Evolutionary conservation across 2,888 invertebrate species (phyloP).

Genomic region (Chrysina gloriosa): DNA sequence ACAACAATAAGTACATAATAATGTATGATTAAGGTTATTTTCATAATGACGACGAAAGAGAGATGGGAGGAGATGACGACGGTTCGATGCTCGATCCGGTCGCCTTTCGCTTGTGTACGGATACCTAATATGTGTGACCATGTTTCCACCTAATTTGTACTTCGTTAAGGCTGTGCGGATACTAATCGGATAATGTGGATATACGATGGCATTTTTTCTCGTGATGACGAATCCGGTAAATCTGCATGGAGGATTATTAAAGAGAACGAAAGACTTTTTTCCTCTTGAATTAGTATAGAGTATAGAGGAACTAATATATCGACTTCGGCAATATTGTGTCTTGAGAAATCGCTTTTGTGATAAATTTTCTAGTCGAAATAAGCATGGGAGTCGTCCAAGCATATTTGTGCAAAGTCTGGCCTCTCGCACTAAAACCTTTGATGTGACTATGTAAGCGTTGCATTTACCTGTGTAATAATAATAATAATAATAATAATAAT

Average conservation of each 20-base stretch:
- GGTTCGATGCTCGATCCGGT: constrained; percentile 15
- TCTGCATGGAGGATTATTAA: not conserved
- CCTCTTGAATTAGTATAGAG: no score
- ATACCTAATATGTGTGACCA: constrained; percentile 52
- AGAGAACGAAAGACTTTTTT: no score
- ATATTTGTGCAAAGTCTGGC: no score
- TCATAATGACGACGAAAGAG: constrained; percentile 50
- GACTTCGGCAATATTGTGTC: no score
- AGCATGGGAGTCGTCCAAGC: no score
- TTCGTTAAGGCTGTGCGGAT: constrained; percentile 46
- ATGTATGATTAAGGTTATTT: constrained; percentile 56
- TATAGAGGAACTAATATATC: no score
- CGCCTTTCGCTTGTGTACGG: constrained; percentile 30
- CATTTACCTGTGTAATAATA: no score
- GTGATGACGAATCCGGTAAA: constrained; percentile 2
- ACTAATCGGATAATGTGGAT: constrained; percentile 38
- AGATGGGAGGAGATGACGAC: not conserved
- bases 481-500: no score
- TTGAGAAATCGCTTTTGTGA: no score
- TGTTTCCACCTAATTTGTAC: constrained; percentile 52
- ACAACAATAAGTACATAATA: constrained; percentile 55
- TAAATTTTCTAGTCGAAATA: no score
- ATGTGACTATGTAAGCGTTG: no score
- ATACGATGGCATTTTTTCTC: not conserved
- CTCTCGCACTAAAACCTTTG: no score